Percentiles rank a stretch among this genome's conserved stretches.
These are phyloP conservation scores for Tridacna crocea DNA, from an alignment of 2,888 invertebrate genomes.

Conservation along the genomic window DNA sequence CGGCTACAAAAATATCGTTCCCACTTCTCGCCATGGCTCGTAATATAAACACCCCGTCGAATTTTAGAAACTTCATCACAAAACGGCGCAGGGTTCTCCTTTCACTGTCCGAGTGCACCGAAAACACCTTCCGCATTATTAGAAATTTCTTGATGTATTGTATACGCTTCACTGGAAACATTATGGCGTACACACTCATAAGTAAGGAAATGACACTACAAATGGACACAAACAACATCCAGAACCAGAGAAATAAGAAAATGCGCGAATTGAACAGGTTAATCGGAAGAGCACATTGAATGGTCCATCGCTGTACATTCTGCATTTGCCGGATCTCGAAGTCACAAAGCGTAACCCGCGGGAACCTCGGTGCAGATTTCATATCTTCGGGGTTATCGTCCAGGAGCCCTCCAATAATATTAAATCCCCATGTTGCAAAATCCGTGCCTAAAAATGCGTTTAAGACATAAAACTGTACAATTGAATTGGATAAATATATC, in stretches of 20 bases:
- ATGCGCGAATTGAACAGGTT: conserved; percentile 81
- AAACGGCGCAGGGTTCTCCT: conserved; percentile 69
- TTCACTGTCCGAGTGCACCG: conserved; percentile 60
- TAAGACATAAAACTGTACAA: conserved; percentile 79
- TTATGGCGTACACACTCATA: conserved; percentile 71
- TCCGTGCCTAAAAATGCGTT: conserved; percentile 78
- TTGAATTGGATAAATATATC: conserved; percentile 77
- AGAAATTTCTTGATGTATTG: conserved; percentile 77
- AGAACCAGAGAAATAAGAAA: conserved; percentile 80
- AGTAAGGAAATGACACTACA: conserved; percentile 68
- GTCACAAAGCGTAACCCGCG: conserved; percentile 79
- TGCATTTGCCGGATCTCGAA: conserved; percentile 78
- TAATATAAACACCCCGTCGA: conserved; percentile 77
- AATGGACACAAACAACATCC: conserved; percentile 74
- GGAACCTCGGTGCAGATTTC: conserved; percentile 76
- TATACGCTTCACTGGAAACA: conserved; percentile 72
- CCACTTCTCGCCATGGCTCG: conserved; percentile 74
- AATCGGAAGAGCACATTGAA: conserved; percentile 79
- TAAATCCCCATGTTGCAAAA: conserved; percentile 77
- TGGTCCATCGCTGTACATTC: conserved; percentile 78
- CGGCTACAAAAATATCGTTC: conserved; percentile 72
- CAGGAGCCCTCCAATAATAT: conserved; percentile 69
- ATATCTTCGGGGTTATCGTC: conserved; percentile 64
- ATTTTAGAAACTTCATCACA: conserved; percentile 71
- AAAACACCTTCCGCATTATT: conserved; percentile 59